Conservation (phyloP, 1,140 invertebrate species). For the Drosophila varians region DNA sequence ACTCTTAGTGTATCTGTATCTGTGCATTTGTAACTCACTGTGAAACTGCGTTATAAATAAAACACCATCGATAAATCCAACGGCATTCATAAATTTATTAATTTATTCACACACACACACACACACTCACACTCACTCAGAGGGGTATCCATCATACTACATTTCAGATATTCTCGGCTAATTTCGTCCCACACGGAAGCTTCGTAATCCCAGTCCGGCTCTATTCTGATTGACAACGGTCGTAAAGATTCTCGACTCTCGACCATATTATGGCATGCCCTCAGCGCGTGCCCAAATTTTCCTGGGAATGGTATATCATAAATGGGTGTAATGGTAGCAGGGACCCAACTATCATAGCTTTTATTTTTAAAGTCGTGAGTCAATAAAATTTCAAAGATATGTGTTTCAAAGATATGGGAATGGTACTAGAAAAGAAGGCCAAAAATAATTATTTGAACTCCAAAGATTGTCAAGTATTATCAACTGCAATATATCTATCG, state of each 20-base stretch:
- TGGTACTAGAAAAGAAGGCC: too few relatives aligned
- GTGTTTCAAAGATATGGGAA: too few relatives aligned
- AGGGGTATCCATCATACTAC: conserved; percentile 10
- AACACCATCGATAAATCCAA: conserved; percentile 47
- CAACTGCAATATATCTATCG: not conserved
- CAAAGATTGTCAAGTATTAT: too few relatives aligned
- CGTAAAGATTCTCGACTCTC: conserved; percentile 42
- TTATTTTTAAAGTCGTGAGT: too few relatives aligned
- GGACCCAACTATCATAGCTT: not conserved
- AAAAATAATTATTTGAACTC: too few relatives aligned
- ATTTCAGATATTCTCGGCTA: conserved; percentile 7
- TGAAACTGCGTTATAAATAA: conserved; percentile 71
- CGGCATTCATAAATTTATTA: conserved; percentile 56
- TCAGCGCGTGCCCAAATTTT: conserved; percentile 20
- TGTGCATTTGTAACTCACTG: conserved; percentile 57
- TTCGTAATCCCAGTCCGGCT: conserved; percentile 51
- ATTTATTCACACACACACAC: conserved; percentile 43
- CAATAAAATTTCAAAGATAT: too few relatives aligned
- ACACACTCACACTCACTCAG: too few relatives aligned
- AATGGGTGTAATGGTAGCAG: too few relatives aligned
- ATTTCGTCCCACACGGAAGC: conserved; percentile 17
- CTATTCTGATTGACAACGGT: conserved; percentile 62
- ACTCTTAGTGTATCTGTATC: conserved; percentile 24
- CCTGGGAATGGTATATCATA: not conserved
- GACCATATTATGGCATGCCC: conserved; percentile 26